Evolutionary conservation across 2,113 vertebrate species (phyloP).

Genomic region (rat (Rattus norvegicus)): DNA sequence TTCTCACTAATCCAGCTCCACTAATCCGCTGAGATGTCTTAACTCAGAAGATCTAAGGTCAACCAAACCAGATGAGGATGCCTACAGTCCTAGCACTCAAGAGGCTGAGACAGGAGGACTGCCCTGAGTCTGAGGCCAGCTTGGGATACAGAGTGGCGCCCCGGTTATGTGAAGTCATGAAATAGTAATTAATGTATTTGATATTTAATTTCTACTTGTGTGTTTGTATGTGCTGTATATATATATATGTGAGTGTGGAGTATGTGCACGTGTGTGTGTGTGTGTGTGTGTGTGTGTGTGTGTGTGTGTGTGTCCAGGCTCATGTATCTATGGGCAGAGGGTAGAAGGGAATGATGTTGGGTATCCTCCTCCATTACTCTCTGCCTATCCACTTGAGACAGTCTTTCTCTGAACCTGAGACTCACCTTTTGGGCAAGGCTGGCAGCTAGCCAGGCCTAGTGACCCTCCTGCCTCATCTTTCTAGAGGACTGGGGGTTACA

Average conservation of each 20-base stretch:
- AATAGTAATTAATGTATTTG: background rate
- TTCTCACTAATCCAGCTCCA: conserved; percentile 4
- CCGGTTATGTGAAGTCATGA: conserved; percentile 4
- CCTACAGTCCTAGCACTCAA: background rate
- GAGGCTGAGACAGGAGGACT: background rate
- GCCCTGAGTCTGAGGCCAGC: background rate
- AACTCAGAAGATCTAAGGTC: conserved; percentile 6
- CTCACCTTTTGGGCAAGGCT: background rate
- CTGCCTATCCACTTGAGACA: background rate
- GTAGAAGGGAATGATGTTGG: background rate
- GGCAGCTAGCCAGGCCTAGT: background rate
- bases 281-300: too few relatives aligned
- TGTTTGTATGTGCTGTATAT: background rate
- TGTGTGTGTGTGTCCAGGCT: background rate
- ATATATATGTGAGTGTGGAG: too few relatives aligned
- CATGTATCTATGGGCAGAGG: background rate
- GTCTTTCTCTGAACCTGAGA: background rate
- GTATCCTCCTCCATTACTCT: background rate
- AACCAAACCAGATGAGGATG: background rate
- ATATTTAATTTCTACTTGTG: background rate
- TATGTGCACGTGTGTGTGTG: too few relatives aligned
- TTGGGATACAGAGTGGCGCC: background rate
- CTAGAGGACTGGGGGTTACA: background rate
- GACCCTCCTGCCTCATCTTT: too few relatives aligned
- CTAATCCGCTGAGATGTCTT: background rate